These are phyloP conservation scores for Ceriagrion tenellum DNA, from an alignment of 2,888 invertebrate species.

Conservation along the genomic window DNA sequence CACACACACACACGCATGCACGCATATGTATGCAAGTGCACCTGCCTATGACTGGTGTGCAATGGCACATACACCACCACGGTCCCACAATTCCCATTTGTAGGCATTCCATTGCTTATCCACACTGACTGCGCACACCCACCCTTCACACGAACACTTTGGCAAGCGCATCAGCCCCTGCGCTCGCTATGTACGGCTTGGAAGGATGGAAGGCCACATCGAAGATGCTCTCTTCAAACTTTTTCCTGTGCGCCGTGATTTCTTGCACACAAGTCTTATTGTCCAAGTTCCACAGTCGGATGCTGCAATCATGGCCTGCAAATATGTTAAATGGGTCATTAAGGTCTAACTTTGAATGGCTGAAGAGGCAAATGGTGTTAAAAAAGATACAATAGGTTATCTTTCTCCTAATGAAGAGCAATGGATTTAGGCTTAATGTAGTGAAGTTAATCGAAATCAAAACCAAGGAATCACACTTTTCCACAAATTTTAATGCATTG, in stretches of 20 bases:
- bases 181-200: constrained; percentile 98
- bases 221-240: constrained; percentile 99
- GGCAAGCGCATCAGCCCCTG: constrained; percentile 98
- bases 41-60: not conserved
- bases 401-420: too few species aligned
- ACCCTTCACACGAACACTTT: constrained; percentile 94
- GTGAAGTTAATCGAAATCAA: too few species aligned
- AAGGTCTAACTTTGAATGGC: too few species aligned
- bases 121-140: not conserved
- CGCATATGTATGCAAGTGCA: too few species aligned
- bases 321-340: not conserved
- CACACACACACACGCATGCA: too few species aligned
- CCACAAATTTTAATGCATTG: too few species aligned
- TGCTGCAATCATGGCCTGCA: constrained; percentile 97
- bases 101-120: not conserved
- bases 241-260: constrained; percentile 99
- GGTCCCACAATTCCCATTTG: not conserved
- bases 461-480: too few species aligned
- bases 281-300: constrained; percentile 99
- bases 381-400: too few species aligned
- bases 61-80: not conserved
- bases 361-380: too few species aligned
- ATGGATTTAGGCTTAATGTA: too few species aligned
- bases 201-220: constrained; percentile 99
- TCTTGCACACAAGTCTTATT: constrained; percentile 99